Evolutionary conservation across 2,888 invertebrate species (phyloP).

Genomic region (Brenthis ino): DNA sequence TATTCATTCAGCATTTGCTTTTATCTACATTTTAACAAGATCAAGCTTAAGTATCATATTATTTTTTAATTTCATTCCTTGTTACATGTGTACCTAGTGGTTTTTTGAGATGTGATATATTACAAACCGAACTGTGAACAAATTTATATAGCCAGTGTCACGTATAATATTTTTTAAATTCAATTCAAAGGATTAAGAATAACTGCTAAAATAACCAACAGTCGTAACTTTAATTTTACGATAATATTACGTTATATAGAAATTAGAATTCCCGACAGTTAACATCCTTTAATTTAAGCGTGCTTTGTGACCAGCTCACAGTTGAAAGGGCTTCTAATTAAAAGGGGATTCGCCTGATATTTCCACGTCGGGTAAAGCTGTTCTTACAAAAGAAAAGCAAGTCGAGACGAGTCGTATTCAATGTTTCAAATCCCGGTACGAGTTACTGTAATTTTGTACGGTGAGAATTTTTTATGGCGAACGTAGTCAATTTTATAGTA

Average conservation of each 20-base stretch:
- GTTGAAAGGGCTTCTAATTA: constrained; percentile 33
- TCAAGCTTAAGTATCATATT: no score
- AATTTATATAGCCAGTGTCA: no score
- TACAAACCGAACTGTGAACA: no score
- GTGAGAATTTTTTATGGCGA: no score
- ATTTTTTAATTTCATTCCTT: no score
- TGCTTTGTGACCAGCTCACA: constrained; percentile 5
- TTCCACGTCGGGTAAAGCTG: constrained; percentile 25
- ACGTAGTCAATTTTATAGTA: no score
- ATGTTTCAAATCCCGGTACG: background rate
- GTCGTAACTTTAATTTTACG: background rate
- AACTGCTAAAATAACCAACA: background rate
- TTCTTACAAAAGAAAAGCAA: constrained; percentile 21
- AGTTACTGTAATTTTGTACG: background rate
- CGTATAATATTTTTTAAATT: background rate
- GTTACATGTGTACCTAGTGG: no score
- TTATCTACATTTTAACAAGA: no score
- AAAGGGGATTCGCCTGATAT: constrained; percentile 27
- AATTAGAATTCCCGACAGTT: background rate
- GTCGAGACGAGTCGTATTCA: background rate
- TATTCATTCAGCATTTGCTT: no score
- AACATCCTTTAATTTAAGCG: constrained; percentile 19
- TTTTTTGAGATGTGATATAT: no score
- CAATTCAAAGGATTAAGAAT: background rate
- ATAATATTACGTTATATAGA: constrained; percentile 3